These are phyloP conservation scores for Limenitis camilla DNA, from an alignment of 2,888 invertebrate species.

Conservation along the genomic window DNA sequence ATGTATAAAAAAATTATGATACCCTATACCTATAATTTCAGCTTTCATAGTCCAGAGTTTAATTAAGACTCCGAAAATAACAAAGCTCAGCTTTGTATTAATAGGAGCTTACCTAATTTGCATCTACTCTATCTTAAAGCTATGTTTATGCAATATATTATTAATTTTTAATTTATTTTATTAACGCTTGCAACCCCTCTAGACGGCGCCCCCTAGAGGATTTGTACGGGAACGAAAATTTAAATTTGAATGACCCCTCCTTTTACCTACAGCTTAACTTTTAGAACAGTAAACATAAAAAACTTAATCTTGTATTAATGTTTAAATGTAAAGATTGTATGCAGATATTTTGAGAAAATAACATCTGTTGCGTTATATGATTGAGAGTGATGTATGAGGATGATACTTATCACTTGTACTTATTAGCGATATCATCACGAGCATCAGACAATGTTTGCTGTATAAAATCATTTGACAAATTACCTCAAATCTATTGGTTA, in stretches of 20 bases:
- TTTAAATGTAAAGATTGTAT: conserved; percentile 4
- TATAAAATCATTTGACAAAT: too few species aligned
- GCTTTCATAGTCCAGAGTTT: neutral
- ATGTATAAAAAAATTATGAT: too few species aligned
- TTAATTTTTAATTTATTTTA: conserved; percentile 75
- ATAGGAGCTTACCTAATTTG: conserved; percentile 47
- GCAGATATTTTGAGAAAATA: neutral
- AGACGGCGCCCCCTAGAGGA: conserved; percentile 53
- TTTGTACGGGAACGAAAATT: conserved; percentile 63
- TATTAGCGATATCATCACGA: too few species aligned
- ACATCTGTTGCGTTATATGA: neutral
- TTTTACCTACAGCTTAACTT: conserved; percentile 42
- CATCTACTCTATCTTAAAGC: conserved; percentile 57
- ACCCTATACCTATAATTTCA: too few species aligned
- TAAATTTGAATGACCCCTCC: conserved; percentile 68
- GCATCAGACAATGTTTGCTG: too few species aligned
- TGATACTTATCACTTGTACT: too few species aligned
- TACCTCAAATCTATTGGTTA: too few species aligned
- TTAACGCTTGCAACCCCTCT: conserved; percentile 61
- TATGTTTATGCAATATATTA: conserved; percentile 70
- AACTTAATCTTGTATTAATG: conserved; percentile 11
- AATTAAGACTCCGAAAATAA: neutral
- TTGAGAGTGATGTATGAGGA: neutral
- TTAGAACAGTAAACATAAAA: conserved; percentile 21
- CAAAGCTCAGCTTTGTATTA: conserved; percentile 41